Conservation (phyloP, 1,140 invertebrate species). For the Batillaria attramentaria region DNA sequence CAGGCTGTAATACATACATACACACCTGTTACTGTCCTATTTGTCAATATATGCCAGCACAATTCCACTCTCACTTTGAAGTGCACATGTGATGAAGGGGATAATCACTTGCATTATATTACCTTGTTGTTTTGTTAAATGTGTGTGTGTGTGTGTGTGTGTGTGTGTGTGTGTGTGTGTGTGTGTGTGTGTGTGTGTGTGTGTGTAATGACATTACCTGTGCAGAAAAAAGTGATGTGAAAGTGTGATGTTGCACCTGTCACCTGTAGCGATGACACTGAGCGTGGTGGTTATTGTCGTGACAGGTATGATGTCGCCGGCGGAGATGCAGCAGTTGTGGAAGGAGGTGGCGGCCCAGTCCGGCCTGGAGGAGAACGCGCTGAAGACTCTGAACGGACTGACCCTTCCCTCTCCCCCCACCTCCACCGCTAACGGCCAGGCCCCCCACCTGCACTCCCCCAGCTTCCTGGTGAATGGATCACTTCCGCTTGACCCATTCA, state of each 20-base stretch:
- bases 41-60: no score
- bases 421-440: conserved; percentile 30
- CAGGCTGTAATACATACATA: no score
- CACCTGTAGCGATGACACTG: not conserved
- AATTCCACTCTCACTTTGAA: no score
- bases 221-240: not conserved
- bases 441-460: conserved; percentile 28
- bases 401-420: conserved; percentile 35
- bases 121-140: no score
- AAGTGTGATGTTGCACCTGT: not conserved
- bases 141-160: no score
- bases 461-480: conserved; percentile 33
- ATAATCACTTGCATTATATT: no score
- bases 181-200: conserved; percentile 11
- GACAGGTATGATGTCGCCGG: conserved; percentile 64
- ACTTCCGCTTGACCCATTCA: conserved; percentile 39
- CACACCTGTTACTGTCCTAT: no score
- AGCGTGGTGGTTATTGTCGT: not conserved
- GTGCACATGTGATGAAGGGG: no score
- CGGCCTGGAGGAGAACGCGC: conserved; percentile 50
- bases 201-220: not conserved
- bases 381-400: conserved; percentile 60
- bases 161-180: not conserved
- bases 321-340: conserved; percentile 72
- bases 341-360: conserved; percentile 69